phyloP scores from a whole-genome alignment of 2,888 invertebrate species.

The Cenopis cana region DNA sequence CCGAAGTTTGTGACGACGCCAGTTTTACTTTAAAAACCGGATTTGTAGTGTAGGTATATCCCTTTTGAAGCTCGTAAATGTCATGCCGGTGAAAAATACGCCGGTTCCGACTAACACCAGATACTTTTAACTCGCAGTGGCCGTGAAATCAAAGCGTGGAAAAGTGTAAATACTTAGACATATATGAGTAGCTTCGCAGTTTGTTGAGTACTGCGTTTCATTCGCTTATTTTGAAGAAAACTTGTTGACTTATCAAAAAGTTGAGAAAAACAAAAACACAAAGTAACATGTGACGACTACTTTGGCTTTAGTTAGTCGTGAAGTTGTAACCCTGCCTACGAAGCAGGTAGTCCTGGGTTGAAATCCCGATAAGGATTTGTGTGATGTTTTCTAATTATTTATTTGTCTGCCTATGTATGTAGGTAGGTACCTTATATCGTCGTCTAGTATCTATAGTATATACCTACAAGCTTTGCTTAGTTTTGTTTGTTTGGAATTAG shows the following conservation, averaged over 20 bases:
- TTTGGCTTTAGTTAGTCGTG: no score
- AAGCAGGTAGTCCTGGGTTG: no score
- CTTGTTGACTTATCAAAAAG: background rate
- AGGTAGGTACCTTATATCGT: no score
- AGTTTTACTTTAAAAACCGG: conserved; percentile 22
- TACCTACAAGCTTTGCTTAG: no score
- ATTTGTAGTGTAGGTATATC: conserved; percentile 24
- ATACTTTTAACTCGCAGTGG: conserved; percentile 30
- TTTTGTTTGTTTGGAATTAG: no score
- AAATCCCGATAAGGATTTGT: no score
- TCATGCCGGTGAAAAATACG: conserved; percentile 38
- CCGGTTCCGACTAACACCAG: conserved; percentile 32
- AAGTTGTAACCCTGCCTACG: no score
- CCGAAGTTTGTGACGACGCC: background rate
- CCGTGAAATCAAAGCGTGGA: conserved; percentile 11
- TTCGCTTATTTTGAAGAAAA: conserved; percentile 3
- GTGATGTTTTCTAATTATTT: no score
- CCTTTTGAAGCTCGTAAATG: conserved; percentile 44
- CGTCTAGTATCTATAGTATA: no score
- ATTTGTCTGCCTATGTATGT: no score
- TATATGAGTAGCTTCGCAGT: conserved; percentile 4
- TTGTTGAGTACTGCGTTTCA: conserved; percentile 6
- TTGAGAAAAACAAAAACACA: no score
- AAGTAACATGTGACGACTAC: no score
- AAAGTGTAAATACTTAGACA: background rate